These are phyloP conservation scores for Drosophila anceps DNA, from an alignment of 2,888 invertebrate species.

Conservation along the genomic window DNA sequence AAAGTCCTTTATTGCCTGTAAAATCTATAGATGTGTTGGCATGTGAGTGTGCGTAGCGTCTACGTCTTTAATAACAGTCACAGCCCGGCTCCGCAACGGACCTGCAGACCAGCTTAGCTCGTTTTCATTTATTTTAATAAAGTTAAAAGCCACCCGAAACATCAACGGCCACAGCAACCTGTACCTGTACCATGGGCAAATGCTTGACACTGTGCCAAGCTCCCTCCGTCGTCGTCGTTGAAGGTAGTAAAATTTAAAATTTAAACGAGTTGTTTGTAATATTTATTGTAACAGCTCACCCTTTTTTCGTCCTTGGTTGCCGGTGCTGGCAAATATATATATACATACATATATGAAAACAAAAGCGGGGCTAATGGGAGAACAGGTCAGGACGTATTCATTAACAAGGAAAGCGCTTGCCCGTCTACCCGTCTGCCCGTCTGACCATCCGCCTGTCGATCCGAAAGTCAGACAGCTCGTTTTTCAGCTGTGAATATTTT, in stretches of 20 bases:
- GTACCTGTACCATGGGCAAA: slow-evolving; percentile 6
- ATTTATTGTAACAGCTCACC: slow-evolving; percentile 17
- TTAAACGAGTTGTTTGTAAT: slow-evolving; percentile 43
- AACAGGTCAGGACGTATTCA: slow-evolving; percentile 42
- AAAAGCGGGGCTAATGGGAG: slow-evolving; percentile 5
- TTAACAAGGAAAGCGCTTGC: slow-evolving; percentile 38
- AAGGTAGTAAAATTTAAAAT: slow-evolving; percentile 44
- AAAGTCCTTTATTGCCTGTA: not conserved
- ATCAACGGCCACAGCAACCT: slow-evolving; percentile 18
- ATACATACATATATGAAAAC: slow-evolving; percentile 1
- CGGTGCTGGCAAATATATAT: not conserved
- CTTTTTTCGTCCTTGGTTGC: not conserved
- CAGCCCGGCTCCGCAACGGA: not conserved
- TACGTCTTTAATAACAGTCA: slow-evolving; percentile 11
- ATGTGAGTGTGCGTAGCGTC: not conserved
- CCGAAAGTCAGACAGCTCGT: slow-evolving; percentile 29
- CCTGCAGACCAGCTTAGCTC: slow-evolving; percentile 4
- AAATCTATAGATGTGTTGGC: not conserved
- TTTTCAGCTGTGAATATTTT: slow-evolving; percentile 34
- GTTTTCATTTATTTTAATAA: slow-evolving; percentile 66
- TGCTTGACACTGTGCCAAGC: slow-evolving; percentile 62
- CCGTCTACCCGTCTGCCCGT: not conserved
- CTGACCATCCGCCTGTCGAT: not conserved
- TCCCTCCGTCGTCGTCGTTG: slow-evolving; percentile 11
- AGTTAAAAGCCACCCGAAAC: slow-evolving; percentile 68